Conservation (phyloP, 2,113 vertebrate genomes). For the Vulpes vulpes region DNA sequence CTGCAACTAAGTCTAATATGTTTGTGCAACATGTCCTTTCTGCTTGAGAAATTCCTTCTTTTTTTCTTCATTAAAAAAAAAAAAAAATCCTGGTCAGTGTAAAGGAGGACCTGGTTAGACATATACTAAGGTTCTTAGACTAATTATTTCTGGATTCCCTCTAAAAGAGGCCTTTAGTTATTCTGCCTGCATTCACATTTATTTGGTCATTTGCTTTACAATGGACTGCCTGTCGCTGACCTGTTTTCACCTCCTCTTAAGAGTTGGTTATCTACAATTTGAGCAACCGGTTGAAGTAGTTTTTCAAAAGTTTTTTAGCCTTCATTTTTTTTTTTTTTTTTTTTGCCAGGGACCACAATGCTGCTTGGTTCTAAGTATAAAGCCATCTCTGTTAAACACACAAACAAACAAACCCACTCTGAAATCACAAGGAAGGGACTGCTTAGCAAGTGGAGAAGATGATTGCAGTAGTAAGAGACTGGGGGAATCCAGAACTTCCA, state of each 20-base stretch:
- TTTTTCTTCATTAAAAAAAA: background rate
- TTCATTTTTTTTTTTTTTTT: background rate
- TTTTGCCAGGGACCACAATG: background rate
- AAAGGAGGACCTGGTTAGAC: conserved; percentile 6
- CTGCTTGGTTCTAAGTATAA: background rate
- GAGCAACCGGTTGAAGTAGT: conserved; percentile 55
- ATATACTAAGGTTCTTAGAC: background rate
- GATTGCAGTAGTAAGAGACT: background rate
- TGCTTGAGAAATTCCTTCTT: background rate
- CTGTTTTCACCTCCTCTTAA: conserved; percentile 54
- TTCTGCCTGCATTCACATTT: background rate
- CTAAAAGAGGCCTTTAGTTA: conserved; percentile 15
- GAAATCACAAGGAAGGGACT: conserved; percentile 20
- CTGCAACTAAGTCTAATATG: background rate
- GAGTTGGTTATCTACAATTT: conserved; percentile 59
- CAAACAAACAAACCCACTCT: background rate
- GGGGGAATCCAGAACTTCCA: background rate
- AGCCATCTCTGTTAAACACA: background rate
- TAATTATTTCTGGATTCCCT: conserved; percentile 22
- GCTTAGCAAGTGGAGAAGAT: background rate
- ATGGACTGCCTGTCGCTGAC: conserved; percentile 46
- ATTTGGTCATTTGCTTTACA: conserved; percentile 65
- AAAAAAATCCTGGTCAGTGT: background rate
- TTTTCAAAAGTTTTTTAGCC: conserved; percentile 45
- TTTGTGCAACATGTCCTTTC: background rate